phyloP scores from a whole-genome alignment of 1,140 invertebrate species.

The Vanessa atalanta region DNA sequence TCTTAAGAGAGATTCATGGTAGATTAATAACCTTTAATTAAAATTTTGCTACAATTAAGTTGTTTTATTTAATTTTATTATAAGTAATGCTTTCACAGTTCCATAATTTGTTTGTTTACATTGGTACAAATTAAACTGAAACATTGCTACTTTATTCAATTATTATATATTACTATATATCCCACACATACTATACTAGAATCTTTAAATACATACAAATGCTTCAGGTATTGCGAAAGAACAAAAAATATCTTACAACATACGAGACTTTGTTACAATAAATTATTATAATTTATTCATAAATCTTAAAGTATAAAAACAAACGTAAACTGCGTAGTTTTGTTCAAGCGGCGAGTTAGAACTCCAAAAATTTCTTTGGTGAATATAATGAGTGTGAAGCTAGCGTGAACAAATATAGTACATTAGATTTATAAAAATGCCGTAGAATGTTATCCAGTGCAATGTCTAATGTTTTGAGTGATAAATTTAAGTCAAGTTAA shows the following conservation, averaged over 20 bases:
- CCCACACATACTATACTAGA: constrained; percentile 12
- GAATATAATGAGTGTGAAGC: constrained; percentile 13
- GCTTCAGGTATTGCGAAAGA: constrained; percentile 23
- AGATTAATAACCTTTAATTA: too few relatives aligned
- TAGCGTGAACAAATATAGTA: constrained; percentile 1
- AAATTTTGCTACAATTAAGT: too few relatives aligned
- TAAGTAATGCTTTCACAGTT: too few relatives aligned
- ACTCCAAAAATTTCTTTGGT: constrained; percentile 31
- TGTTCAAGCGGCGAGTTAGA: constrained; percentile 22
- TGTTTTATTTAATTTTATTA: too few relatives aligned
- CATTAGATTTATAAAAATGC: background rate
- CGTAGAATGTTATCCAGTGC: background rate
- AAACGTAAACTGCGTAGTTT: constrained; percentile 22
- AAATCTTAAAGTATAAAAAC: constrained; percentile 16
- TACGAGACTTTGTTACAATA: constrained; percentile 29
- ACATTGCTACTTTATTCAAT: background rate
- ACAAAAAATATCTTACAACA: constrained; percentile 47
- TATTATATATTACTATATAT: constrained; percentile 3
- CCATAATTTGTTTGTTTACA: too few relatives aligned
- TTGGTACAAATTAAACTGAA: background rate
- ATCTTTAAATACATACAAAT: background rate
- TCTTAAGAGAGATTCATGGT: too few relatives aligned
- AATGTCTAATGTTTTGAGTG: too few relatives aligned
- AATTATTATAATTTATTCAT: constrained; percentile 21
- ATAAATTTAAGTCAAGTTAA: too few relatives aligned